Evolutionary conservation across 2,113 vertebrate species (phyloP).

Genomic region (Xyliphius kryptos): DNA sequence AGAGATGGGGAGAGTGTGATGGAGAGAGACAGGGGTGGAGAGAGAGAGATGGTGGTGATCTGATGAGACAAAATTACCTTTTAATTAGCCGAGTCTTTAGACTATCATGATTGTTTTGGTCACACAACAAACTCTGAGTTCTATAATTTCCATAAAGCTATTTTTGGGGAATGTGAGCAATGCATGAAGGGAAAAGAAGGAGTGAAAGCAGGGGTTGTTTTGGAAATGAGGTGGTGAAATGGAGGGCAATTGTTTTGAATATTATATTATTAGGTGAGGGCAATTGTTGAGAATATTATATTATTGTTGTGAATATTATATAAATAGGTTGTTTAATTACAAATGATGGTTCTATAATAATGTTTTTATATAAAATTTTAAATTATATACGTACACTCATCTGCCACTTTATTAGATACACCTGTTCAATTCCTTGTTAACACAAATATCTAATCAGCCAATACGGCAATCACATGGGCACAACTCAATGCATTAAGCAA

Average conservation of each 20-base stretch:
- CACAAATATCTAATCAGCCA: too few species aligned
- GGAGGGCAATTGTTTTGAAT: conserved; percentile 4
- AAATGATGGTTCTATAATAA: too few species aligned
- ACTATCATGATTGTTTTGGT: conserved; percentile 86
- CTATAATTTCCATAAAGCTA: conserved; percentile 69
- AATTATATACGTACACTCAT: too few species aligned
- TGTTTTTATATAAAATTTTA: too few species aligned
- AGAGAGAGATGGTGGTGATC: conserved; percentile 61
- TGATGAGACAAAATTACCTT: conserved; percentile 84
- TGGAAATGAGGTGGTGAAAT: conserved; percentile 11
- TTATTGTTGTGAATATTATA: too few species aligned
- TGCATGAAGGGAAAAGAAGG: conserved; percentile 3
- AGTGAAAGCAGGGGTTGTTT: background rate
- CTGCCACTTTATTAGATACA: too few species aligned
- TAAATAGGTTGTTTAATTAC: conserved; percentile 24
- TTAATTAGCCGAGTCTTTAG: conserved; percentile 83
- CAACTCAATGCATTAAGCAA: too few species aligned
- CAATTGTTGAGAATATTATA: too few species aligned
- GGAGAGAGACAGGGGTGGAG: conserved; percentile 55
- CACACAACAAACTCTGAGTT: conserved; percentile 67
- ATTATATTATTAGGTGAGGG: conserved; percentile 14
- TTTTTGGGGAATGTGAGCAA: conserved; percentile 54
- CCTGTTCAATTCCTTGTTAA: too few species aligned
- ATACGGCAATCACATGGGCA: too few species aligned
- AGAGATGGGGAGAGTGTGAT: conserved; percentile 71